A percentile compares a stretch with the other conserved stretches of the same genome.
Conservation (phyloP, 2,113 vertebrate species). For the Chinchilla lanigera region DNA sequence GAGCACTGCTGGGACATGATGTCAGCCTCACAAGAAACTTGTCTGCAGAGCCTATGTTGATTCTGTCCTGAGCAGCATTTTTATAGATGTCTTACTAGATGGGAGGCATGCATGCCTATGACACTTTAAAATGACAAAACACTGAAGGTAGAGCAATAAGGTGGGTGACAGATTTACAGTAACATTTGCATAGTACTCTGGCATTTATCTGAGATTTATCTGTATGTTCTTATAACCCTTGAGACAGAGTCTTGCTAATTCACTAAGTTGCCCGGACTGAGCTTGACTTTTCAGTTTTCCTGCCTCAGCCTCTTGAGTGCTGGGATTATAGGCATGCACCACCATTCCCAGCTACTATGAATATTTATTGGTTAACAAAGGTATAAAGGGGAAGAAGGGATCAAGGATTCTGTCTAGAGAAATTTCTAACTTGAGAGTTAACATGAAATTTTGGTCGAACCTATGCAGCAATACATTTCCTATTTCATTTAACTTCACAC, state of each 20-base stretch:
- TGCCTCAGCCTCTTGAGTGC: background rate
- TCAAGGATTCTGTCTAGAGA: conserved; percentile 2
- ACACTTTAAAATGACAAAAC: background rate
- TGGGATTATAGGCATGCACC: background rate
- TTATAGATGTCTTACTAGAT: background rate
- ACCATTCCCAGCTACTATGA: background rate
- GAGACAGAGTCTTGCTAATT: background rate
- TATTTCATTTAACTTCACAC: background rate
- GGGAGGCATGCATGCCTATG: background rate
- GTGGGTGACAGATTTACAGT: background rate
- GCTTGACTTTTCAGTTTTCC: background rate
- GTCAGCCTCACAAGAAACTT: background rate
- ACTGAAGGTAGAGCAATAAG: background rate
- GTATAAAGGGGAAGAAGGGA: background rate
- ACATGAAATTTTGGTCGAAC: background rate
- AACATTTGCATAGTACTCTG: background rate
- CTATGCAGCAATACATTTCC: background rate
- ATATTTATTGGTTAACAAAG: background rate
- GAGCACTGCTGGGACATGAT: background rate
- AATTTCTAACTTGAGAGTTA: background rate
- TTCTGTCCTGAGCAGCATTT: background rate
- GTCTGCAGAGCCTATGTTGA: background rate
- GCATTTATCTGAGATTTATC: background rate
- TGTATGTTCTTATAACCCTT: background rate
- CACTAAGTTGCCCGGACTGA: background rate